phyloP scores from a whole-genome alignment of 2,888 invertebrate genomes.

The Priocnemis perturbator region DNA sequence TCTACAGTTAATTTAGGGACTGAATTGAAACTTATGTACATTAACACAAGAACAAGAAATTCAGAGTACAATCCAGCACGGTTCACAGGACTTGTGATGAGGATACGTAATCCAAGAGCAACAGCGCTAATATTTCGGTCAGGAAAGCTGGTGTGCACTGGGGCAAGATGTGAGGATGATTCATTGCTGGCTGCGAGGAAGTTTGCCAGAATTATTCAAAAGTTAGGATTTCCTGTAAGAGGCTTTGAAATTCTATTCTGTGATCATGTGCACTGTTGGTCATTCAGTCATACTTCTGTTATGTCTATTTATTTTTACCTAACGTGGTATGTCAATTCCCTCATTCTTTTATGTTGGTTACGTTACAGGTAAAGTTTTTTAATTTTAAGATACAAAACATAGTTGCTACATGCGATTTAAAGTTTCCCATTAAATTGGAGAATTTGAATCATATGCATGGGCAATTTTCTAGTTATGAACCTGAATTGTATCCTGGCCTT shows the following conservation, averaged over 20 bases:
- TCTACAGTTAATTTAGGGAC: conserved; percentile 86
- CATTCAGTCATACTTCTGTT: neutral
- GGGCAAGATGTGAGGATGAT: conserved; percentile 86
- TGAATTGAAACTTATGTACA: conserved; percentile 83
- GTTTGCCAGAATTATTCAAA: conserved; percentile 89
- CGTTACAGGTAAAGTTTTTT: conserved; percentile 84
- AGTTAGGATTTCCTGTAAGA: conserved; percentile 85
- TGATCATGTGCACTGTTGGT: conserved; percentile 8
- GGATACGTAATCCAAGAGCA: conserved; percentile 86
- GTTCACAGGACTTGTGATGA: conserved; percentile 90
- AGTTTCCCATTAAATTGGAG: conserved; percentile 85
- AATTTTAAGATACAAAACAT: conserved; percentile 85
- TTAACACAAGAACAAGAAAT: conserved; percentile 87
- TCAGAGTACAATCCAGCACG: conserved; percentile 90
- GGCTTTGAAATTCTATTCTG: neutral
- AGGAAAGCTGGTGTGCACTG: conserved; percentile 90
- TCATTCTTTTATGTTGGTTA: neutral
- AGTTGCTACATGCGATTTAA: conserved; percentile 85
- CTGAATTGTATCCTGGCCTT: conserved; percentile 98
- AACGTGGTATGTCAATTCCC: no score
- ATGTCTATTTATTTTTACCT: neutral
- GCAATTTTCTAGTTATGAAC: conserved; percentile 95
- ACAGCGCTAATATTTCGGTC: conserved; percentile 87
- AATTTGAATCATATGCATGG: conserved; percentile 85
- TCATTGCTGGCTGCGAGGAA: conserved; percentile 87